These are phyloP conservation scores for Eolophus roseicapilla DNA, from an alignment of 2,113 vertebrate species.

Conservation along the genomic window DNA sequence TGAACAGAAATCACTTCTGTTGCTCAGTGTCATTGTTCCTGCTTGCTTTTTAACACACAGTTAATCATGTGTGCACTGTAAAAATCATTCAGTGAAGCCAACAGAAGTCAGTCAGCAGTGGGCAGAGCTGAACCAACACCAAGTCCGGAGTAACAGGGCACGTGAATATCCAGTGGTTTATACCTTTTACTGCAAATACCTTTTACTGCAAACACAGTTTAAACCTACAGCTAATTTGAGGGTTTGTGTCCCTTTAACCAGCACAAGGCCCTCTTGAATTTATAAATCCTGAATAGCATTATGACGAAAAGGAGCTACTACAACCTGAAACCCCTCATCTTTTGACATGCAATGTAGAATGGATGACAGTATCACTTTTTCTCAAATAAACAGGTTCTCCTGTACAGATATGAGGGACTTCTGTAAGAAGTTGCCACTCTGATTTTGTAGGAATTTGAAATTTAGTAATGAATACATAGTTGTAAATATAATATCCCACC, in stretches of 20 bases:
- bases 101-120: neutral
- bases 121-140: neutral
- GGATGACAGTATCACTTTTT: neutral
- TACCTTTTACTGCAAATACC: neutral
- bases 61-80: neutral
- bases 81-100: neutral
- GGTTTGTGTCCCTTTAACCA: neutral
- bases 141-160: neutral
- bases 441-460: neutral
- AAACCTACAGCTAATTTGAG: neutral
- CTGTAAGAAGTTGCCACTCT: neutral
- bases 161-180: neutral
- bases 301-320: neutral
- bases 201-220: neutral
- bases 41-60: neutral
- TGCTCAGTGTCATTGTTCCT: neutral
- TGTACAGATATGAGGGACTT: neutral
- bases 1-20: neutral
- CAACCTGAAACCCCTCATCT: neutral
- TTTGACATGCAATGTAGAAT: neutral
- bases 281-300: neutral
- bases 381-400: neutral
- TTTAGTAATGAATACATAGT: neutral
- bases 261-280: neutral
- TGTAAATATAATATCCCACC: neutral